Evolutionary conservation across 2,888 invertebrate genomes (phyloP).

Genomic region (Papilio demoleus): DNA sequence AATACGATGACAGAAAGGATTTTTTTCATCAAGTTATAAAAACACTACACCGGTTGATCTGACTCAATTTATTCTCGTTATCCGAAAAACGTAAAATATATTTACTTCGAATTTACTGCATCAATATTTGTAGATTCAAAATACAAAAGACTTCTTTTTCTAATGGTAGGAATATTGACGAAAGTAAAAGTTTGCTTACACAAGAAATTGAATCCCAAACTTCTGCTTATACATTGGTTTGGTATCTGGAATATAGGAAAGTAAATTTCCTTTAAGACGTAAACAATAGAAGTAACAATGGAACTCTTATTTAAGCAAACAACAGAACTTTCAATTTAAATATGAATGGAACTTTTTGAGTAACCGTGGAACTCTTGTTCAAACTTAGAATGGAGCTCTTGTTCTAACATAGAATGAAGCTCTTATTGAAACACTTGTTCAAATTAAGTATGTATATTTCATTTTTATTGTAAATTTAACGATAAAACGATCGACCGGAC

Average conservation of each 20-base stretch:
- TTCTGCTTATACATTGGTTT: too few species aligned
- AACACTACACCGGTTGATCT: neutral
- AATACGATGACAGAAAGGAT: conserved; percentile 10
- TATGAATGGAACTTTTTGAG: neutral
- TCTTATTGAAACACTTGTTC: neutral
- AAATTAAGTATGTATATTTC: neutral
- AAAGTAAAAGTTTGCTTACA: too few species aligned
- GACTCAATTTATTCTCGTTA: neutral
- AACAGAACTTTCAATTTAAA: neutral
- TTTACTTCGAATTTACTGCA: neutral
- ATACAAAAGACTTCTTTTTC: too few species aligned
- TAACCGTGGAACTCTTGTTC: too few species aligned
- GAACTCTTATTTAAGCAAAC: neutral
- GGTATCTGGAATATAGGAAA: too few species aligned
- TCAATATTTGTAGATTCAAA: neutral
- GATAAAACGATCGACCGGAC: neutral
- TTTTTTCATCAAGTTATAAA: neutral
- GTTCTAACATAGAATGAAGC: neutral
- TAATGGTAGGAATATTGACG: too few species aligned
- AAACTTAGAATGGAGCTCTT: neutral
- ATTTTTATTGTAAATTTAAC: neutral
- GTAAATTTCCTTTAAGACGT: too few species aligned
- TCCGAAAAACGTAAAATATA: neutral
- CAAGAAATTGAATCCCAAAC: too few species aligned
- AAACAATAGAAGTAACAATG: too few species aligned